These are phyloP conservation scores for Leucoraja erinaceus DNA, from an alignment of 2,113 vertebrate genomes.

Conservation along the genomic window DNA sequence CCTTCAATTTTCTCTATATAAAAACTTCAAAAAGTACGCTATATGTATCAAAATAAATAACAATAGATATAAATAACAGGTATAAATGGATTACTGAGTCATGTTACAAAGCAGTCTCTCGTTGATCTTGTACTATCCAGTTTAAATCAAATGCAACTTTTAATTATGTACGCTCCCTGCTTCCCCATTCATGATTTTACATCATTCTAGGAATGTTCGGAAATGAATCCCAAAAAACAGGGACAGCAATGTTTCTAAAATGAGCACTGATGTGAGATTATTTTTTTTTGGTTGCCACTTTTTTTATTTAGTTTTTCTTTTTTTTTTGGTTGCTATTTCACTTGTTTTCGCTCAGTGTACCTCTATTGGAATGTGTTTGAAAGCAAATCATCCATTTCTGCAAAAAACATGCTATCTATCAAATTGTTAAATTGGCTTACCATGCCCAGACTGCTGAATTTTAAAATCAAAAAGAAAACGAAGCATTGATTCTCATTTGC, in stretches of 20 bases:
- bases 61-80: constrained; percentile 3
- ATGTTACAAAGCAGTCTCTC: background rate
- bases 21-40: constrained; percentile 21
- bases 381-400: constrained; percentile 15
- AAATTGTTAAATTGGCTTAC: constrained; percentile 76
- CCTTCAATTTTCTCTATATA: background rate
- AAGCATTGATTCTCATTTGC: constrained; percentile 60
- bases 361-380: constrained; percentile 33
- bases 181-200: background rate
- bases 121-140: background rate
- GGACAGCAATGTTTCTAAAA: background rate
- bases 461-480: constrained; percentile 60
- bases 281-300: constrained; percentile 12
- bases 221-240: background rate
- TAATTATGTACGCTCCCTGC: background rate
- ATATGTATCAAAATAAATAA: constrained; percentile 36
- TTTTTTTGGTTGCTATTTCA: background rate
- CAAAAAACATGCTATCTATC: constrained; percentile 70
- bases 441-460: constrained; percentile 65
- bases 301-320: constrained; percentile 15
- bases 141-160: background rate
- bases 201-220: background rate
- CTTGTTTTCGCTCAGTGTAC: background rate
- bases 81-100: background rate
- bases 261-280: background rate